Evolutionary conservation across 2,113 vertebrate species (phyloP), one percentile per base, ranked within the genome.

Genomic region (Acrocephalus kingi): DNA sequence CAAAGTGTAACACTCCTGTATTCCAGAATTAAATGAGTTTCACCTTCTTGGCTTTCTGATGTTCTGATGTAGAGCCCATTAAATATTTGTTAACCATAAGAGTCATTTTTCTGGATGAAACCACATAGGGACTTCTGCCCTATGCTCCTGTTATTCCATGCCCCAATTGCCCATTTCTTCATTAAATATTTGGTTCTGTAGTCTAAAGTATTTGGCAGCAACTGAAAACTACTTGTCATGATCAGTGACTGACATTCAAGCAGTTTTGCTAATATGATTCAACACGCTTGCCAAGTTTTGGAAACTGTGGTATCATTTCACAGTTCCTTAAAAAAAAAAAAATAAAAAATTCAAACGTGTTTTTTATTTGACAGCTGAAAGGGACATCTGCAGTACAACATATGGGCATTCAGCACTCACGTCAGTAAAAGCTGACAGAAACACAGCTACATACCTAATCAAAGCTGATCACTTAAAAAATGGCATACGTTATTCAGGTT

Each of bases 291-390:
- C n/a, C 16, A 62, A 48, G 80, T 13, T 78, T 87, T 61, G 49
- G 88, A 86, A 96, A 52, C 75, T 17, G 46, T 21, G 64, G 59
- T 48, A 48, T 90, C 51, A 24, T 21, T 88, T 77, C 83, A 52
- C 73, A 75, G 64, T 18, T 93, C 87, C 77, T 31, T 17, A 31
- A 45, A 30, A 63, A 39, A 1, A 17, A 24, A 20, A 10, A 22
- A 37, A 35, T n/a, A 35, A 35, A 31, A 52, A 2, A 11, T 24
- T 69, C 31, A 30, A 90, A 82, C 10, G 15, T 96, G 92, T 84
- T 94, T 94, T 89, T 89, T 75, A 75, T 82, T 91, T 73, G 88
- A 37, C 85, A 84, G 64, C 69, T 81, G 90, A 92, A 90, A 74
- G 85, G 85, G 67, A 81, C 92, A 93, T 91, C 68, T 96, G 95